phyloP scores from a whole-genome alignment of 2,113 vertebrate species.

The Ancistrus triradiatus region DNA sequence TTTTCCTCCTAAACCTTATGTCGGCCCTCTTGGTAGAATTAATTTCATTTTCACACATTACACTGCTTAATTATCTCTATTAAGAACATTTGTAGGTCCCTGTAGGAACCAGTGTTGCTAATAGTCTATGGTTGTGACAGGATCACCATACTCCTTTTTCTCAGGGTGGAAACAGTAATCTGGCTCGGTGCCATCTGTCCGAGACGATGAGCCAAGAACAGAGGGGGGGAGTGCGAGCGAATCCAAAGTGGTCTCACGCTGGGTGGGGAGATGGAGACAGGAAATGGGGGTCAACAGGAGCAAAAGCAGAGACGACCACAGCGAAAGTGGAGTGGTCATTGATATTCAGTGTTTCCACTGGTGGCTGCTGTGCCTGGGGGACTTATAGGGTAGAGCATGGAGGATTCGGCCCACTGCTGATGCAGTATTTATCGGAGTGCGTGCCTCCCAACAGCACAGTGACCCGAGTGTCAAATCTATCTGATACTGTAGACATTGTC shows the following conservation, averaged over 20 bases:
- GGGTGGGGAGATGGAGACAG: slow-evolving; percentile 32
- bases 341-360: slow-evolving; percentile 41
- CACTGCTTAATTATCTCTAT: background rate
- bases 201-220: background rate
- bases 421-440: slow-evolving; percentile 39
- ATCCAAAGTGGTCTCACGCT: slow-evolving; percentile 17
- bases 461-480: slow-evolving; percentile 26
- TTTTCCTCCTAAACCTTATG: too few species aligned
- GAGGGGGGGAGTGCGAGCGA: slow-evolving; percentile 9
- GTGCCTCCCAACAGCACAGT: background rate
- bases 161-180: slow-evolving; percentile 5
- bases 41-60: background rate
- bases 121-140: background rate
- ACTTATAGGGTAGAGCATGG: slow-evolving; percentile 18
- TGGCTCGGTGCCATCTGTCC: slow-evolving; percentile 12
- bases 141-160: background rate
- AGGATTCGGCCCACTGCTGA: slow-evolving; percentile 22
- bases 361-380: slow-evolving; percentile 18
- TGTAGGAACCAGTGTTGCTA: background rate
- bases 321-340: slow-evolving; percentile 37
- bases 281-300: slow-evolving; percentile 47
- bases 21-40: too few species aligned
- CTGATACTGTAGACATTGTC: slow-evolving; percentile 18
- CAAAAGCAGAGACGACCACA: slow-evolving; percentile 33
- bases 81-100: background rate